phyloP scores from a whole-genome alignment of 2,113 vertebrate species.

The Coptodon bakossiorum region DNA sequence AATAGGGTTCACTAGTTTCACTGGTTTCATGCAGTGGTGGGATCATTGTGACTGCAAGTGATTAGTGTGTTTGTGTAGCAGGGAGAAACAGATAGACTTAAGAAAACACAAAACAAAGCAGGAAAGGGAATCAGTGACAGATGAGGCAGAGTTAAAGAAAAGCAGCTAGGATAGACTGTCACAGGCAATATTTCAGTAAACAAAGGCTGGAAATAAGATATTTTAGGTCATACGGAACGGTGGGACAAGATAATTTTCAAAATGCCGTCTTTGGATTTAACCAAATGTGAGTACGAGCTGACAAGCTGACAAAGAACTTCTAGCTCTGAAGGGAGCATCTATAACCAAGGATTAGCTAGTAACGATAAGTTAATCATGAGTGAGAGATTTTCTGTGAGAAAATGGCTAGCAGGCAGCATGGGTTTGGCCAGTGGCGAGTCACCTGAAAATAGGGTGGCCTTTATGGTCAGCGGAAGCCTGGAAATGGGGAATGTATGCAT shows the following conservation, averaged over 20 bases:
- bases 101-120: not conserved
- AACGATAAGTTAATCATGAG: not conserved
- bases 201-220: not conserved
- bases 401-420: not conserved
- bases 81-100: not conserved
- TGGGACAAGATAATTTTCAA: not conserved
- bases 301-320: constrained; percentile 45
- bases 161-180: not conserved
- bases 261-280: constrained; percentile 8
- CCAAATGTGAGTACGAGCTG: not conserved
- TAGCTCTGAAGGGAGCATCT: not conserved
- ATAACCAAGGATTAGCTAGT: not conserved
- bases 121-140: not conserved
- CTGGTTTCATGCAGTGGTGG: not conserved
- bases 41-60: not conserved
- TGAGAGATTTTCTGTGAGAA: not conserved
- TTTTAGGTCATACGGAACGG: not conserved
- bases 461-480: not conserved
- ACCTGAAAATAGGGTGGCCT: not conserved
- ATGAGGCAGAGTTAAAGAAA: not conserved
- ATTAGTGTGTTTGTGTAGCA: not conserved
- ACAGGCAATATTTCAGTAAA: not conserved
- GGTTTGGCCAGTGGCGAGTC: not conserved
- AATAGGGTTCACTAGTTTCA: constrained; percentile 11
- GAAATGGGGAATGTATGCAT: constrained; percentile 38